Percentiles rank a stretch among this genome's conserved stretches.
phyloP scores from a whole-genome alignment of 2,797 vertebrate species.

The Notolabrus celidotus region DNA sequence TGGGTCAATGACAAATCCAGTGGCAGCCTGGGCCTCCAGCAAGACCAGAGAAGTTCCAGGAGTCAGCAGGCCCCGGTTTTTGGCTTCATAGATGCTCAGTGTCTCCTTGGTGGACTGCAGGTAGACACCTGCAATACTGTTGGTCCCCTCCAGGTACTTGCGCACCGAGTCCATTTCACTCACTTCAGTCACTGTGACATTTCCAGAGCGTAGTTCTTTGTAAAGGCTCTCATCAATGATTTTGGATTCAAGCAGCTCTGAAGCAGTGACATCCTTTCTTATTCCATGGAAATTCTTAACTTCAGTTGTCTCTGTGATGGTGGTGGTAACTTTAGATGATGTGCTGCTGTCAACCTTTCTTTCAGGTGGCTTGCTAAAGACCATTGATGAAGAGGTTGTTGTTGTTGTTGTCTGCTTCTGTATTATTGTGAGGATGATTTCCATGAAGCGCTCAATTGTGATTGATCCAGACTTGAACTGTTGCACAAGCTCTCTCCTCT shows the following conservation, averaged over 20 bases:
- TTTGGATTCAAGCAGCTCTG: slow-evolving; percentile 77
- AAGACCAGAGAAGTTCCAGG: slow-evolving; percentile 83
- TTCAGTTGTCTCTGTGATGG: slow-evolving; percentile 14
- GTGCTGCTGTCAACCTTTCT: not conserved
- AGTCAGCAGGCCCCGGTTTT: slow-evolving; percentile 65
- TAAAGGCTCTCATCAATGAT: slow-evolving; percentile 80
- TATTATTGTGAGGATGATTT: slow-evolving; percentile 48
- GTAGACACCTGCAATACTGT: slow-evolving; percentile 78
- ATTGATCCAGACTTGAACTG: slow-evolving; percentile 75
- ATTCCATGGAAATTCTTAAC: slow-evolving; percentile 64
- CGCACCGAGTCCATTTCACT: slow-evolving; percentile 74
- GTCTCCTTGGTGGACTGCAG: slow-evolving; percentile 79
- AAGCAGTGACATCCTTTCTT: slow-evolving; percentile 58
- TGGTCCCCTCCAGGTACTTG: slow-evolving; percentile 76
- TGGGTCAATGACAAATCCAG: slow-evolving; percentile 73
- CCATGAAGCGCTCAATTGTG: slow-evolving; percentile 69
- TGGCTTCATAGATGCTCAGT: slow-evolving; percentile 79
- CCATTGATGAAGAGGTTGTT: not conserved
- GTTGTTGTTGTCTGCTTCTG: slow-evolving; percentile 58
- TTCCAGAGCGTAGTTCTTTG: slow-evolving; percentile 76
- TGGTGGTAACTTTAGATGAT: slow-evolving; percentile 39
- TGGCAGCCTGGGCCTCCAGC: slow-evolving; percentile 84
- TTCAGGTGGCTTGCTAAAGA: slow-evolving; percentile 19
- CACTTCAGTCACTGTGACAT: slow-evolving; percentile 73
- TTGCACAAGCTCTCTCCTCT: slow-evolving; percentile 81